Evolutionary conservation across 2,113 vertebrate genomes (phyloP).

Genomic region (Labeo catla): DNA sequence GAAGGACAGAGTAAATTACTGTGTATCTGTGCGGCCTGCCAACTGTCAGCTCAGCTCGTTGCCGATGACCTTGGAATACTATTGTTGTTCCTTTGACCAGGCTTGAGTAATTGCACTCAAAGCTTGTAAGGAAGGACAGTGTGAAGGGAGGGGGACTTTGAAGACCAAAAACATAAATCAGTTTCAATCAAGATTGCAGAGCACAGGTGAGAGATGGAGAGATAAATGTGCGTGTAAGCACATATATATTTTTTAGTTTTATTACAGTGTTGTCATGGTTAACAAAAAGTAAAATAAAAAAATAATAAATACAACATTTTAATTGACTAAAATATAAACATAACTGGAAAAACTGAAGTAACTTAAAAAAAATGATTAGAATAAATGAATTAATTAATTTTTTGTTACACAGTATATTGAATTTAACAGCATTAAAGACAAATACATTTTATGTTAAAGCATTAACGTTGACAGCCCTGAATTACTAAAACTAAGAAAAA

Average conservation of each 20-base stretch:
- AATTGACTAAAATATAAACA: too few species aligned
- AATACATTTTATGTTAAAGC: too few species aligned
- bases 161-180: constrained; percentile 39
- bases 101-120: constrained; percentile 42
- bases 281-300: too few species aligned
- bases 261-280: neutral
- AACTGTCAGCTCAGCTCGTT: constrained; percentile 32
- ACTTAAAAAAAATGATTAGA: neutral
- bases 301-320: too few species aligned
- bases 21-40: constrained; percentile 30
- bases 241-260: neutral
- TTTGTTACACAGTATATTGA: neutral
- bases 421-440: neutral
- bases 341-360: too few species aligned
- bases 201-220: neutral
- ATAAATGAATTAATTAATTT: neutral
- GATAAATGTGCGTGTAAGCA: neutral
- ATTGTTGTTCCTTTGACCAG: constrained; percentile 37
- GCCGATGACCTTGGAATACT: constrained; percentile 30
- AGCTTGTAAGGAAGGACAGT: constrained; percentile 38
- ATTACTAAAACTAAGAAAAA: too few species aligned
- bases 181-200: constrained; percentile 1
- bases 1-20: constrained; percentile 47
- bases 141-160: neutral
- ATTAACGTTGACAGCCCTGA: too few species aligned